A percentile compares a stretch with the other conserved stretches of the same genome.
These are phyloP conservation scores for Orchestia grillus DNA, from an alignment of 1,140 invertebrate species.

Conservation along the genomic window DNA sequence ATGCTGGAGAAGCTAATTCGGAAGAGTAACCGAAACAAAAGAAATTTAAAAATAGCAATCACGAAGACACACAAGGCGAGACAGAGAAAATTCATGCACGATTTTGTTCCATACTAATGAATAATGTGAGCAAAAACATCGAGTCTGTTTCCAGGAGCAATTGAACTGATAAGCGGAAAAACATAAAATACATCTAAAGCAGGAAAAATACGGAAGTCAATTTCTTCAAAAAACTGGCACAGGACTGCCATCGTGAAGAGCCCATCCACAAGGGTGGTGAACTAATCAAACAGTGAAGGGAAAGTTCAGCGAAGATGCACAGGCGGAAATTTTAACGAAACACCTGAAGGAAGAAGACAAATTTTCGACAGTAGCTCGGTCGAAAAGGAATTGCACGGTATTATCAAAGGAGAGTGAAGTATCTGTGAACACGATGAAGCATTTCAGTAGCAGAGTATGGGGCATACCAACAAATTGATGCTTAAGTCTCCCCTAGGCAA, in stretches of 20 bases:
- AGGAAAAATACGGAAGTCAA: background rate
- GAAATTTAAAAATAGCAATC: background rate
- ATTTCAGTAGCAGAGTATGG: background rate
- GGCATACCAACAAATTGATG: constrained; percentile 7
- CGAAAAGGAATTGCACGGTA: background rate
- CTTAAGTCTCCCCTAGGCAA: background rate
- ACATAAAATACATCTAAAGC: background rate
- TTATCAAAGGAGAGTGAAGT: background rate
- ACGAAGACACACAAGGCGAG: background rate
- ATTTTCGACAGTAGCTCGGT: background rate
- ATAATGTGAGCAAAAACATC: background rate
- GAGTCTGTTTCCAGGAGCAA: background rate
- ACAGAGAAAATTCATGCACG: background rate
- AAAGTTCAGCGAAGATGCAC: background rate
- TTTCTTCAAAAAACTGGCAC: background rate
- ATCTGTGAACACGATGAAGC: background rate
- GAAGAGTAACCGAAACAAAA: background rate
- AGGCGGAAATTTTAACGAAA: background rate
- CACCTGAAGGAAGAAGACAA: background rate
- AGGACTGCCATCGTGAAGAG: background rate
- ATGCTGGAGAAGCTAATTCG: background rate
- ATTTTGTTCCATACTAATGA: background rate
- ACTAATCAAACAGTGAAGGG: background rate
- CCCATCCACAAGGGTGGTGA: background rate
- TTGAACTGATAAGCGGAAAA: background rate